Conservation (phyloP, 2,888 invertebrate species). For the Catonia carolina region DNA sequence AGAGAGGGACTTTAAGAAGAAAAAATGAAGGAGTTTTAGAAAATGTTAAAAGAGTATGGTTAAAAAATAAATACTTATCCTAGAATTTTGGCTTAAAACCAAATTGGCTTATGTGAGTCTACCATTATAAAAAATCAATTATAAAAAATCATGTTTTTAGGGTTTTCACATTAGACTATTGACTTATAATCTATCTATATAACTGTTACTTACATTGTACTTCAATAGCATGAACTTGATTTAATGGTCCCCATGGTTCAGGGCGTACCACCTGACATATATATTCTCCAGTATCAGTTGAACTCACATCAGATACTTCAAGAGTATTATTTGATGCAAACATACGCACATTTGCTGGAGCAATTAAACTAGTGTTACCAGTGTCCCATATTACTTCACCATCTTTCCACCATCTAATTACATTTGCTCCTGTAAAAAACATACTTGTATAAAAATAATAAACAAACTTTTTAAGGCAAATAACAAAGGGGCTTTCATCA, state of each 20-base stretch:
- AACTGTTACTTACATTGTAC: constrained; percentile 64
- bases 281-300: constrained; percentile 58
- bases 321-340: constrained; percentile 62
- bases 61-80: too few species aligned
- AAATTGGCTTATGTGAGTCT: too few species aligned
- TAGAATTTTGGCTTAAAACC: too few species aligned
- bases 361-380: constrained; percentile 40
- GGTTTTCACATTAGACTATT: too few species aligned
- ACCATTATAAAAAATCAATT: too few species aligned
- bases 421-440: constrained; percentile 41
- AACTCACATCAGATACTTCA: constrained; percentile 52
- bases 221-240: constrained; percentile 68
- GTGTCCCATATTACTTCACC: constrained; percentile 57
- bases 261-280: constrained; percentile 59
- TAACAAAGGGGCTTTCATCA: too few species aligned
- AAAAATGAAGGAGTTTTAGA: too few species aligned
- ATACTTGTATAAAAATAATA: constrained; percentile 1
- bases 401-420: constrained; percentile 67
- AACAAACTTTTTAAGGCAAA: too few species aligned
- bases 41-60: too few species aligned
- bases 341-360: constrained; percentile 55
- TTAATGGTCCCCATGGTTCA: constrained; percentile 60
- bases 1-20: too few species aligned
- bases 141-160: too few species aligned
- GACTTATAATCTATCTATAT: too few species aligned